Percentiles rank a stretch among this genome's conserved stretches.
Evolutionary conservation across 2,113 vertebrate genomes (phyloP).

Genomic region (Xiphophorus maculatus): DNA sequence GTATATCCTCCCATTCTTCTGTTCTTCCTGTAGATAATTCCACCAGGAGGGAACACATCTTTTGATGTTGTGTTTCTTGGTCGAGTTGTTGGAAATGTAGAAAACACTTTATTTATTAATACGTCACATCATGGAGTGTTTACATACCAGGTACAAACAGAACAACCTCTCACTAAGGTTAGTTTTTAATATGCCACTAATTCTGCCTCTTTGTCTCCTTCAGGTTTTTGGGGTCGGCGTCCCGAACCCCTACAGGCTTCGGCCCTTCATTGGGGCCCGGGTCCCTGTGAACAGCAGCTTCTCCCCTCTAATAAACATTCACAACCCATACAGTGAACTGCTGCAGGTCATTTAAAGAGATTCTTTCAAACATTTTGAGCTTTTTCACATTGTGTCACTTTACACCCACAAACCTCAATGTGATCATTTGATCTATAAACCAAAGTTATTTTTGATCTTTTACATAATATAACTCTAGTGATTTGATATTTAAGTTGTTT

Average conservation of each 20-base stretch:
- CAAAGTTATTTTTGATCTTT: neutral
- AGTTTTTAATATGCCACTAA: neutral
- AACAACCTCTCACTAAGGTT: neutral
- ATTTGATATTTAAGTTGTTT: too few species aligned
- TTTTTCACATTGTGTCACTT: neutral
- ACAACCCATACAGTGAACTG: constrained; percentile 96
- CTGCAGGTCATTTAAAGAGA: constrained; percentile 84
- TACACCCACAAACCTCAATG: neutral
- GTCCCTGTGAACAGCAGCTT: constrained; percentile 99
- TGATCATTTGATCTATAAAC: neutral
- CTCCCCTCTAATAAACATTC: constrained; percentile 97
- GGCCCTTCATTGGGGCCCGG: constrained; percentile 96
- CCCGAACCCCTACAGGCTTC: constrained; percentile 95
- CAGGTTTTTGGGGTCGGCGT: constrained; percentile 98
- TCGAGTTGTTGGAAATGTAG: constrained; percentile 97
- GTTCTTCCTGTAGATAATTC: constrained; percentile 87
- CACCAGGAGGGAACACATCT: constrained; percentile 97
- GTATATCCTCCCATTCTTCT: neutral
- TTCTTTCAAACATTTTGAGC: neutral
- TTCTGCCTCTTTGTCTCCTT: neutral
- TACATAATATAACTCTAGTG: too few species aligned
- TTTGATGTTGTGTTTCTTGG: constrained; percentile 99
- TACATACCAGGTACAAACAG: constrained; percentile 94
- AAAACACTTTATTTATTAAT: constrained; percentile 99
- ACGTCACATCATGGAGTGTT: constrained; percentile 98